Evolutionary conservation across 2,888 invertebrate genomes (phyloP), one percentile per base, ranked within the genome.

Genomic region (Rhagium mordax): DNA sequence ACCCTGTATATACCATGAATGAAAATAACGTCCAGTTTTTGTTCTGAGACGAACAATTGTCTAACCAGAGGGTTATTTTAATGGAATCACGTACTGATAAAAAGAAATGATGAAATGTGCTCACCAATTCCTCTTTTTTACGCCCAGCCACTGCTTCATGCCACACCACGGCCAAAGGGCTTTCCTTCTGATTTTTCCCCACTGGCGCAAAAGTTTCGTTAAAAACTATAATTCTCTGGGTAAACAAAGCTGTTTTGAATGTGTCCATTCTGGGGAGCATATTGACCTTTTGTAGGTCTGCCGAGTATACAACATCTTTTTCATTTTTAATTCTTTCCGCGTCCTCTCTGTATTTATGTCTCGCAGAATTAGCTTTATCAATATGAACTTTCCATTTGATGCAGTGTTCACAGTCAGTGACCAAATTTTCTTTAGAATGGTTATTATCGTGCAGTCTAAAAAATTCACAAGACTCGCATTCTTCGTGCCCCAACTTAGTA

Each of bases 291-390:
- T 49, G 10, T n/a, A 49, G 49, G 10, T 15, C 15, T 8, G n/a
- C 49, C 15, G 49, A 49, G 49, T 49, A 49, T 49, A 49, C 49
- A n/a, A n/a, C n/a, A 49, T 49, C 49, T 49, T 49, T 49, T 49
- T 49, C 49, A 49, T 49, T 13, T 49, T 49, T 49, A 49, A 49
- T n/a, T 49, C 15, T 49, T 49, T 49, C 49, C 49, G n/a, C 49
- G 49, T 49, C 49, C 49, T 49, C 49, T 49, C 49, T 49, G 49
- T 49, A 49, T 49, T 49, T 49, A 49, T 49, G 49, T 49, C 49
- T 49, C 49, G 49, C 49, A 49, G 49, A 49, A 15, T 49, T 49
- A 49, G 49, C 49, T 49, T 49, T 49, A 49, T 49, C 49, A 49
- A 49, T 49, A 49, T 15, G 49, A 49, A 49, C 10, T 49, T 49